Conservation (phyloP, 2,113 vertebrate genomes). For the Hymenochirus boettgeri region DNA sequence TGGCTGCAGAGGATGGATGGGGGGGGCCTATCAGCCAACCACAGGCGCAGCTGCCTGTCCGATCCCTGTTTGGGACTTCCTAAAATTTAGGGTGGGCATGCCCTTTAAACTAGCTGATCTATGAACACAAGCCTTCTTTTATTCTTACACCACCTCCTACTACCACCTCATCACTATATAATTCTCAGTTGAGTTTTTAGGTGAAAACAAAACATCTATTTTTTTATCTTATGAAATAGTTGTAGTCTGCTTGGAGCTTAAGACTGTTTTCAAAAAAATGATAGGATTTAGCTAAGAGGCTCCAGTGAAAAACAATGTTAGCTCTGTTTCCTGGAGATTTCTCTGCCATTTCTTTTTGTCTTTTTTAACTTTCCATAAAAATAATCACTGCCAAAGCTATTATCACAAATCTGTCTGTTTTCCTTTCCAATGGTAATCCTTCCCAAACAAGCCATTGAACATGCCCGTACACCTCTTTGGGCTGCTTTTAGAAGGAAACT, state of each 20-base stretch:
- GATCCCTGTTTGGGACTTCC: no score
- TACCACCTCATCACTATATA: slow-evolving; percentile 40
- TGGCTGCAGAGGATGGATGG: no score
- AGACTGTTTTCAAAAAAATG: slow-evolving; percentile 38
- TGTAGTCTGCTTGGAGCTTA: slow-evolving; percentile 40
- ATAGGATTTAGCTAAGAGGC: slow-evolving; percentile 18
- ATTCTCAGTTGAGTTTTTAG: slow-evolving; percentile 6
- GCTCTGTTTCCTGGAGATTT: slow-evolving; percentile 1
- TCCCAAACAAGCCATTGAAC: slow-evolving; percentile 22
- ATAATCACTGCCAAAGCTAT: slow-evolving; percentile 28
- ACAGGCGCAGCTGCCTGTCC: no score
- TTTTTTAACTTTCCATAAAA: no score
- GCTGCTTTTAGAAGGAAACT: slow-evolving; percentile 23
- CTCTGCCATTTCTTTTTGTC: neutral
- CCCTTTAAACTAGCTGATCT: no score
- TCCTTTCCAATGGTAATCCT: slow-evolving; percentile 34
- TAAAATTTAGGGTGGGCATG: no score
- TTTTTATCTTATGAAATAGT: slow-evolving; percentile 47
- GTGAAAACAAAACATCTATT: slow-evolving; percentile 38
- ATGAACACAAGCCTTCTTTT: no score
- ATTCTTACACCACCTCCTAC: no score
- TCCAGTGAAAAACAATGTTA: slow-evolving; percentile 25
- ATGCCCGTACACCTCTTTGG: slow-evolving; percentile 21
- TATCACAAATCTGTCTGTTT: slow-evolving; percentile 33
- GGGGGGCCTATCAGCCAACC: no score